Evolutionary conservation across 2,888 invertebrate genomes (phyloP).

Genomic region (Caenorhabditis zanzibari): DNA sequence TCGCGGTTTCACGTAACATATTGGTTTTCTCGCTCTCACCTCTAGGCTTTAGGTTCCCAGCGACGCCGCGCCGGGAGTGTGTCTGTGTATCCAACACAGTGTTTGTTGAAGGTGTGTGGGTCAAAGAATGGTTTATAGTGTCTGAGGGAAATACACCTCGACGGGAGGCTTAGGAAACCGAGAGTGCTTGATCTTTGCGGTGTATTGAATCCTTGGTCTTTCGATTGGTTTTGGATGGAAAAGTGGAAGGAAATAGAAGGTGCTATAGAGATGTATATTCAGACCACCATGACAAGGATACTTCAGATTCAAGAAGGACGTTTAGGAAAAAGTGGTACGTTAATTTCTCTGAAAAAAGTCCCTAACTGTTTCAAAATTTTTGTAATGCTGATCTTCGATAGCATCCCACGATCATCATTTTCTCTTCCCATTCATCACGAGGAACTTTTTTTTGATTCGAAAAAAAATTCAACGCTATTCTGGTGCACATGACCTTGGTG

Average conservation of each 20-base stretch:
- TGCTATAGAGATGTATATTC: neutral
- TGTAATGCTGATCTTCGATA: constrained; percentile 34
- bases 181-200: constrained; percentile 58
- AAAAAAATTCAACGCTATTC: constrained; percentile 22
- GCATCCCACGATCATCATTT: constrained; percentile 10
- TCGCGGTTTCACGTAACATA: constrained; percentile 66
- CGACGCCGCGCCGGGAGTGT: constrained; percentile 22
- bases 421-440: constrained; percentile 52
- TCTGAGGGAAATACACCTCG: constrained; percentile 3
- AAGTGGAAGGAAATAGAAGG: neutral
- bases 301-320: too few relatives aligned
- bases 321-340: too few relatives aligned
- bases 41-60: neutral
- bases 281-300: too few relatives aligned
- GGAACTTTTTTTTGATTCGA: constrained; percentile 27
- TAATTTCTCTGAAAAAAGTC: neutral
- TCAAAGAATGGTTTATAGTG: constrained; percentile 64
- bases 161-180: constrained; percentile 8
- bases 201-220: constrained; percentile 37
- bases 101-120: constrained; percentile 43
- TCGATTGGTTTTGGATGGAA: constrained; percentile 15
- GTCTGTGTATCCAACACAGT: constrained; percentile 48
- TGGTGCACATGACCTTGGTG: constrained; percentile 65
- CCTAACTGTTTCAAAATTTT: constrained; percentile 1
- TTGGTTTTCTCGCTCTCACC: constrained; percentile 56